These are phyloP conservation scores for Anaspis maculata DNA, from an alignment of 2,888 invertebrate species.

Conservation along the genomic window DNA sequence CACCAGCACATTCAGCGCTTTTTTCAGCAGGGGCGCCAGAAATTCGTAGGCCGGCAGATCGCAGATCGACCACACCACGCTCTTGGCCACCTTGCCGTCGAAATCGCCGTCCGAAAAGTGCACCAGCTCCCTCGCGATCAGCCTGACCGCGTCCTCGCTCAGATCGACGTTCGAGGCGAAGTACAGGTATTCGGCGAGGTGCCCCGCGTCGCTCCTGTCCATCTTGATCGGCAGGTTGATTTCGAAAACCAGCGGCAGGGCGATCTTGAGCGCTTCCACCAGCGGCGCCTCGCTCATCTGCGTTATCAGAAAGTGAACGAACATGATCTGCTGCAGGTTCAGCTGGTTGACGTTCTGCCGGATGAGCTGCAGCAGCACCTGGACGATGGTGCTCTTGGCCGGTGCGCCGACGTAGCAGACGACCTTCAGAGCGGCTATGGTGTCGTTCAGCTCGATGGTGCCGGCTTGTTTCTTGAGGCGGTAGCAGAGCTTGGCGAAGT, in stretches of 20 bases:
- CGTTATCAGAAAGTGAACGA: conserved; percentile 51
- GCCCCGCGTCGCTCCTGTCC: conserved; percentile 46
- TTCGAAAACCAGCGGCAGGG: conserved; percentile 60
- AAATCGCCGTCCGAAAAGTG: conserved; percentile 32
- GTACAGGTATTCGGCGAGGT: conserved; percentile 48
- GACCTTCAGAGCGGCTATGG: conserved; percentile 52
- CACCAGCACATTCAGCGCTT: conserved; percentile 45
- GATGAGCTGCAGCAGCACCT: conserved; percentile 56
- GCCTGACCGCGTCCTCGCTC: conserved; percentile 46
- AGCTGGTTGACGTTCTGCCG: conserved; percentile 53
- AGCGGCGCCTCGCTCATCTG: conserved; percentile 46
- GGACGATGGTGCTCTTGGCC: conserved; percentile 49
- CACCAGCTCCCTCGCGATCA: conserved; percentile 46
- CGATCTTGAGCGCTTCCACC: conserved; percentile 54
- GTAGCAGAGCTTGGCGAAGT: conserved; percentile 52
- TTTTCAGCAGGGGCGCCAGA: conserved; percentile 46
- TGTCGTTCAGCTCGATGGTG: conserved; percentile 45
- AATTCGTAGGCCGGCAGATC: conserved; percentile 42
- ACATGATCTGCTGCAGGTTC: conserved; percentile 52
- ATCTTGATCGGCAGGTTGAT: conserved; percentile 51
- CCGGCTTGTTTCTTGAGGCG: conserved; percentile 49
- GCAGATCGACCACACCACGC: conserved; percentile 50
- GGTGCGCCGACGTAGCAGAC: conserved; percentile 52
- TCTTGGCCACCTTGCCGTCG: conserved; percentile 39
- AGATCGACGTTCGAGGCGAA: conserved; percentile 47